A percentile compares a stretch with the other conserved stretches of the same genome.
Conservation (phyloP, 2,797 vertebrate genomes). For the Pseudomugil gertrudae region DNA sequence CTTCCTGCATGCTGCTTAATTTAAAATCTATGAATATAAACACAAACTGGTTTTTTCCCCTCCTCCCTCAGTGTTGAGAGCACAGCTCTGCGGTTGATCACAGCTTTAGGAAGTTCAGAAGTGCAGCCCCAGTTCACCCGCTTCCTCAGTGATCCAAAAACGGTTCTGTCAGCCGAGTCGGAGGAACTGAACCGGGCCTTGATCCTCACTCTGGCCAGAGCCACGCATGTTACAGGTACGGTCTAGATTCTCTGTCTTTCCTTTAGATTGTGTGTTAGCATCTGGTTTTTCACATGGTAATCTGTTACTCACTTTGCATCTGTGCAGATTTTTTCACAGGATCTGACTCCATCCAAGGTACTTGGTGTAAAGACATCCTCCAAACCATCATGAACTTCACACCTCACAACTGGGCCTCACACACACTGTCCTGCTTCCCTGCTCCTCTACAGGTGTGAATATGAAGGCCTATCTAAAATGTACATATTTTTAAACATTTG, state of each 20-base stretch:
- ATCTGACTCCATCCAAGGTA: conserved; percentile 97
- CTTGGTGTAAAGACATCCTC: conserved; percentile 99
- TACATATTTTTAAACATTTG: not conserved
- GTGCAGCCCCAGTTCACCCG: conserved; percentile 97
- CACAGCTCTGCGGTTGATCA: conserved; percentile 94
- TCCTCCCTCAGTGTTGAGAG: conserved; percentile 89
- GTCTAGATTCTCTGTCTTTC: not conserved
- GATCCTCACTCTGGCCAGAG: conserved; percentile 95
- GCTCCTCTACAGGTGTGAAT: conserved; percentile 89
- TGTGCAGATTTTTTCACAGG: conserved; percentile 95
- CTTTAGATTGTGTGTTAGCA: not conserved
- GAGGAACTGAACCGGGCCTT: conserved; percentile 97
- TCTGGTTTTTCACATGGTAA: not conserved
- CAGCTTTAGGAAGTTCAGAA: conserved; percentile 95
- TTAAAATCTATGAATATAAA: not conserved
- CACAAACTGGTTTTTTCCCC: not conserved
- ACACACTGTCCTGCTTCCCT: conserved; percentile 97
- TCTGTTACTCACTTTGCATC: not conserved
- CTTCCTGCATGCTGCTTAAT: not conserved
- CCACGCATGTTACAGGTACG: conserved; percentile 95
- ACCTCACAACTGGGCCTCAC: conserved; percentile 98
- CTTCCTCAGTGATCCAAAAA: conserved; percentile 97
- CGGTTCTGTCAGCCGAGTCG: conserved; percentile 94
- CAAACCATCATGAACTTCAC: conserved; percentile 99
- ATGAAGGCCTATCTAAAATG: not conserved